These are phyloP conservation scores for Hypomecis atomaria DNA, from an alignment of 2,888 invertebrate genomes.

Conservation along the genomic window DNA sequence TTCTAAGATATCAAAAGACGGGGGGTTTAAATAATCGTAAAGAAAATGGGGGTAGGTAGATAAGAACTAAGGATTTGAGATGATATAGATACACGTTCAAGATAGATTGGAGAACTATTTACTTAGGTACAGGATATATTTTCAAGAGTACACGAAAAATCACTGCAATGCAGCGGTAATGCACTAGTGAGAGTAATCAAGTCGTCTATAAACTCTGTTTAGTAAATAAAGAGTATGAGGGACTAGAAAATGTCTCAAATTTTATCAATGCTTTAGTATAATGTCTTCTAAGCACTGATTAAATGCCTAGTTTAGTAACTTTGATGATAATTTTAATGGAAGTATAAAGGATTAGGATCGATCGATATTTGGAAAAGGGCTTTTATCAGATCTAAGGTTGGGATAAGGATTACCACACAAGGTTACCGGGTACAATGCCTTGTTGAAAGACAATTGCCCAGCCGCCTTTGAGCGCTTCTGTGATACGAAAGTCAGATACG, in stretches of 20 bases:
- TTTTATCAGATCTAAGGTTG: slow-evolving; percentile 14
- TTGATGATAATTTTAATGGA: not conserved
- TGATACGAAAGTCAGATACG: slow-evolving; percentile 65
- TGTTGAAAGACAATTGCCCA: slow-evolving; percentile 83
- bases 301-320: not conserved
- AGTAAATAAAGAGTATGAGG: not conserved
- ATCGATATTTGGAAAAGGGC: slow-evolving; percentile 1
- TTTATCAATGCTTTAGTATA: not conserved
- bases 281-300: not conserved
- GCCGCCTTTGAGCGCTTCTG: slow-evolving; percentile 66
- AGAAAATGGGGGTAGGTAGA: no score
- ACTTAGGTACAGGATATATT: no score
- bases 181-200: not conserved
- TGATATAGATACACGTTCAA: no score
- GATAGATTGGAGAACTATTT: no score
- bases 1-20: no score
- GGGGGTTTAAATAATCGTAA: no score
- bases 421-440: slow-evolving; percentile 79
- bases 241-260: not conserved
- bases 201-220: not conserved
- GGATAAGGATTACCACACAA: slow-evolving; percentile 37
- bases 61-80: no score
- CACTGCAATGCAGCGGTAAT: not conserved
- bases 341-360: not conserved
- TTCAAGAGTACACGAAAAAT: no score